Evolutionary conservation across 2,888 invertebrate species (phyloP).

Genomic region (Cylindroiulus punctatus): DNA sequence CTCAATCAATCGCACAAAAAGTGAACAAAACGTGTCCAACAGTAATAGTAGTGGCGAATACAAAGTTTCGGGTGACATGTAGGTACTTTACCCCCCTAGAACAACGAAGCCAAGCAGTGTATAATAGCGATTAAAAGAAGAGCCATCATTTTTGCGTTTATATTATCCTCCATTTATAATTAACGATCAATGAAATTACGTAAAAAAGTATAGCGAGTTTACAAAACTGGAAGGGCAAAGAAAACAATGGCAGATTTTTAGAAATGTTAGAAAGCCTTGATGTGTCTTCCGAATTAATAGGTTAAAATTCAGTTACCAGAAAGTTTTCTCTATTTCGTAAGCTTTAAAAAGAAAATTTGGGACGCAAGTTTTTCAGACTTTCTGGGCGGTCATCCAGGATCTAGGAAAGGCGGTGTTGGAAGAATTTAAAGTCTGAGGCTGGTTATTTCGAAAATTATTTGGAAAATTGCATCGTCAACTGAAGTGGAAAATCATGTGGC

Average conservation of each 20-base stretch:
- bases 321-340: background rate
- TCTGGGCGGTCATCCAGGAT: background rate
- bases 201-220: constrained; percentile 41
- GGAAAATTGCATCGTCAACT: too few species aligned
- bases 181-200: constrained; percentile 47
- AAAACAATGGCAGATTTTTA: background rate
- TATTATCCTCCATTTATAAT: constrained; percentile 43
- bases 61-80: constrained; percentile 44
- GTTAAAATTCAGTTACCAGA: background rate
- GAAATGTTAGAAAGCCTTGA: background rate
- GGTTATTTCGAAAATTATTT: too few species aligned
- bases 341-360: background rate
- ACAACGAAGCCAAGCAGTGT: constrained; percentile 45
- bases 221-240: constrained; percentile 22
- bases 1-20: constrained; percentile 10
- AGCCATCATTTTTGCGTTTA: constrained; percentile 8
- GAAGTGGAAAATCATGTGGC: too few species aligned
- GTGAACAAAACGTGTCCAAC: constrained; percentile 36
- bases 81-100: constrained; percentile 29
- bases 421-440: too few species aligned
- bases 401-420: too few species aligned
- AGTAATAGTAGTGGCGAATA: constrained; percentile 45
- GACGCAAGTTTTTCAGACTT: background rate
- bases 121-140: constrained; percentile 40
- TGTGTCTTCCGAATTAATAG: background rate